Conservation (phyloP, 2,113 vertebrate species). For the Calidris pugnax region DNA sequence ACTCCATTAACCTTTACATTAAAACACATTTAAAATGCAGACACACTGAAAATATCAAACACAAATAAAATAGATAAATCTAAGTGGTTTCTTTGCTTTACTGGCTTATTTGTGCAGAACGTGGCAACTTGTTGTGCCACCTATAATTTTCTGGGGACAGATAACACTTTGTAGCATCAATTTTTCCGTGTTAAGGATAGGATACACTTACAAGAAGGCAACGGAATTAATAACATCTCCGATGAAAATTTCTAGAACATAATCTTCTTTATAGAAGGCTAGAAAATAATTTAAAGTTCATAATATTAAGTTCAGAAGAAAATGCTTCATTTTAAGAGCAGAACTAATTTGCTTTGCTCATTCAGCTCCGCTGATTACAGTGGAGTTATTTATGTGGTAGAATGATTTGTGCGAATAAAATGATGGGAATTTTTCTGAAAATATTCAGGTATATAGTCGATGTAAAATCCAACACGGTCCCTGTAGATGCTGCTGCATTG, state of each 20-base stretch:
- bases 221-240: background rate
- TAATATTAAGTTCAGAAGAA: background rate
- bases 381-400: background rate
- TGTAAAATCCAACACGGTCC: background rate
- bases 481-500: background rate
- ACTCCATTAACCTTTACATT: conserved; percentile 74
- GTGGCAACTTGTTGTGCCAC: background rate
- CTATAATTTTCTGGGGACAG: conserved; percentile 1
- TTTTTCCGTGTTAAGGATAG: background rate
- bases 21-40: conserved; percentile 71
- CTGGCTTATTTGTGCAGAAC: background rate
- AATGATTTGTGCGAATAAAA: background rate
- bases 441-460: background rate
- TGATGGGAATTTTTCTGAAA: background rate
- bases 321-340: background rate
- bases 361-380: background rate
- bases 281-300: background rate
- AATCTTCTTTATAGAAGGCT: background rate
- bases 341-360: background rate
- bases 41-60: conserved; percentile 67
- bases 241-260: background rate
- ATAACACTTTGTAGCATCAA: background rate
- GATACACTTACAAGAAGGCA: conserved; percentile 17
- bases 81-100: background rate
- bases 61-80: conserved; percentile 62